Evolutionary conservation across 1,140 invertebrate genomes (phyloP).

Genomic region (Chionoecetes opilio): DNA sequence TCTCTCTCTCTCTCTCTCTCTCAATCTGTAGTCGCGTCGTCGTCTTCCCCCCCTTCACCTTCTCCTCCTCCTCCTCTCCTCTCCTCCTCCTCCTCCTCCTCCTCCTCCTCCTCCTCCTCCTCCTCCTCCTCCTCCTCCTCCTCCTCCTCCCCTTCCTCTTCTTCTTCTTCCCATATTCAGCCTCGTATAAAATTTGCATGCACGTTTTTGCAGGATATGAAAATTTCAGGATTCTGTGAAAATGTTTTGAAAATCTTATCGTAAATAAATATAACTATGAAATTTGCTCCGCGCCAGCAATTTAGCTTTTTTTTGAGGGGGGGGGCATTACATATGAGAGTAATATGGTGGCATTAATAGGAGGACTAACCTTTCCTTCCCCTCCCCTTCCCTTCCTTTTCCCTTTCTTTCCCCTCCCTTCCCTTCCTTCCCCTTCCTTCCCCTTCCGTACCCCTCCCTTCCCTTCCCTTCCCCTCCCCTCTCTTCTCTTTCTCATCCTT

Average conservation of each 20-base stretch:
- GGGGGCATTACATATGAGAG: no score
- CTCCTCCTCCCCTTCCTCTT: not conserved
- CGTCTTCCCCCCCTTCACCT: no score
- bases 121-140: not conserved
- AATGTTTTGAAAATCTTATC: constrained; percentile 21
- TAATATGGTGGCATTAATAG: no score
- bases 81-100: not conserved
- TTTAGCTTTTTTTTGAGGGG: no score
- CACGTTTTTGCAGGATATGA: constrained; percentile 28
- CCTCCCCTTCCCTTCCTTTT: not conserved
- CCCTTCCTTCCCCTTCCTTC: no score
- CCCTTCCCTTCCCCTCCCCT: not conserved
- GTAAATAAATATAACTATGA: not conserved
- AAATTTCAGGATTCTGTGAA: constrained; percentile 1
- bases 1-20: no score
- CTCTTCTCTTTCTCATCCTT: not conserved
- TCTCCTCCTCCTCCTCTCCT: not conserved
- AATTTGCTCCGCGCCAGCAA: not conserved
- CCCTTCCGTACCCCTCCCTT: not conserved
- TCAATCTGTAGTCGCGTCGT: no score
- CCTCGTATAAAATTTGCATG: constrained; percentile 6
- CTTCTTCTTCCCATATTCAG: not conserved
- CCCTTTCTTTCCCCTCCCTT: not conserved
- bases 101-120: not conserved
- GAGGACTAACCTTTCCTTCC: not conserved